A percentile compares a stretch with the other conserved stretches of the same genome.
Conservation (phyloP, 30 jellyfish, hydroid and myxozoan species). For the Hydractinia symbiolongicarpus region DNA sequence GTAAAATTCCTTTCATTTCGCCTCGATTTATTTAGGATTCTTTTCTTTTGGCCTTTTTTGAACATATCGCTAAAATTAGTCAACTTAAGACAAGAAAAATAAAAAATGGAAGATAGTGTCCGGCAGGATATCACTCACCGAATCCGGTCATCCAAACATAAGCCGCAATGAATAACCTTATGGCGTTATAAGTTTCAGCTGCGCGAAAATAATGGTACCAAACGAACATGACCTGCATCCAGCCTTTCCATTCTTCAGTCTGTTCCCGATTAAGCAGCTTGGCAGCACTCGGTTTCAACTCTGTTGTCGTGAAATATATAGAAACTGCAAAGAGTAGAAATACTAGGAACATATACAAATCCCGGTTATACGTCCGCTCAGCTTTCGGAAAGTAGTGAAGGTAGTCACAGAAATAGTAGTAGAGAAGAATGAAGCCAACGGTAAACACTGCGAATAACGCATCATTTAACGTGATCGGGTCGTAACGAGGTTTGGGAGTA, state of each 20-base stretch:
- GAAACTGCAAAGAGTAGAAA: constrained; percentile 46
- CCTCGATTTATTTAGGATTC: too few species aligned
- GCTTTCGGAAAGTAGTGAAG: constrained; percentile 79
- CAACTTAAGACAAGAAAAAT: too few species aligned
- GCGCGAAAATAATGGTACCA: constrained; percentile 97
- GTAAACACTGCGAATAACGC: constrained; percentile 46
- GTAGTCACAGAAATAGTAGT: constrained; percentile 81
- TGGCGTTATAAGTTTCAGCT: constrained; percentile 86
- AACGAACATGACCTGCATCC: constrained; percentile 99
- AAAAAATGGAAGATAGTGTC: too few species aligned
- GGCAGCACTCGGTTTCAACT: neutral
- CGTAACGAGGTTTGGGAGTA: constrained; percentile 21
- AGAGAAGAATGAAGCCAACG: constrained; percentile 70
- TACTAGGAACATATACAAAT: constrained; percentile 50
- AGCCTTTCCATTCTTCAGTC: constrained; percentile 98
- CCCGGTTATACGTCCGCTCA: constrained; percentile 80
- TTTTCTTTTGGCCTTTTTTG: too few species aligned
- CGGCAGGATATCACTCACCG: constrained; percentile 43
- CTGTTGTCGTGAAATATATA: constrained; percentile 11
- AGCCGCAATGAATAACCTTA: constrained; percentile 86
- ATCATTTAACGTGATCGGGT: constrained; percentile 32
- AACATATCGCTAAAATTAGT: too few species aligned
- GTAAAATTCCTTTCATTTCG: too few species aligned
- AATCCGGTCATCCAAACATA: constrained; percentile 98
- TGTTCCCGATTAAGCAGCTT: constrained; percentile 85